Evolutionary conservation across 2,113 vertebrate species (phyloP).

Genomic region (Artemisiospiza belli): DNA sequence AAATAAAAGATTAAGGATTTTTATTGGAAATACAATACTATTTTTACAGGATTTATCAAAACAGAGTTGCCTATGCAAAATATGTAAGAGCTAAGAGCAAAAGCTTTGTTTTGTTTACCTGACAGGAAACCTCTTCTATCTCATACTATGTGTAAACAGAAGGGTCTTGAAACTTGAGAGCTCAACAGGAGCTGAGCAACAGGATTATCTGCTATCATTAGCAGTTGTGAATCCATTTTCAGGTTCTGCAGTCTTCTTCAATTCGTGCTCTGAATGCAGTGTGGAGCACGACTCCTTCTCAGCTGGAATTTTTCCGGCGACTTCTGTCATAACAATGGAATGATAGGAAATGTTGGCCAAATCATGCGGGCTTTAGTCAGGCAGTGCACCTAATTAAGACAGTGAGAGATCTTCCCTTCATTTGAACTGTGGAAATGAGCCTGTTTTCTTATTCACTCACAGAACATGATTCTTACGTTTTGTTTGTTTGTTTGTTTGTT

Average conservation of each 20-base stretch:
- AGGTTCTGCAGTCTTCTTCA: not conserved
- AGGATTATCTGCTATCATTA: not conserved
- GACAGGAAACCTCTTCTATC: not conserved
- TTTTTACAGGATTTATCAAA: not conserved
- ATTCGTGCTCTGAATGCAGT: not conserved
- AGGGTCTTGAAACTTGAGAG: not conserved
- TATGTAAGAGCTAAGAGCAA: not conserved
- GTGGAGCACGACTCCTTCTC: not conserved
- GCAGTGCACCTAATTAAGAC: constrained; percentile 31
- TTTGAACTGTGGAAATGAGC: not conserved
- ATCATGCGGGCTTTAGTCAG: constrained; percentile 30
- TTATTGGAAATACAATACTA: not conserved
- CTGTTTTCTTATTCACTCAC: not conserved
- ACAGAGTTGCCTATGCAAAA: not conserved
- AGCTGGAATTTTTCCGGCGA: constrained; percentile 18
- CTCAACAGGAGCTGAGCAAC: not conserved
- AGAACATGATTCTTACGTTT: not conserved
- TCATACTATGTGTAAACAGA: not conserved
- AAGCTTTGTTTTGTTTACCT: not conserved
- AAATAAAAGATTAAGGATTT: not conserved
- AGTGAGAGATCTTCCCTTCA: not conserved
- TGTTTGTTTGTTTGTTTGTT: not conserved
- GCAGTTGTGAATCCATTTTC: not conserved
- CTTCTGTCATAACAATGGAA: constrained; percentile 41
- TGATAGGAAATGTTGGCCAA: constrained; percentile 39